phyloP scores from a whole-genome alignment of 1,140 invertebrate species.

The Solenopsis fugax region DNA sequence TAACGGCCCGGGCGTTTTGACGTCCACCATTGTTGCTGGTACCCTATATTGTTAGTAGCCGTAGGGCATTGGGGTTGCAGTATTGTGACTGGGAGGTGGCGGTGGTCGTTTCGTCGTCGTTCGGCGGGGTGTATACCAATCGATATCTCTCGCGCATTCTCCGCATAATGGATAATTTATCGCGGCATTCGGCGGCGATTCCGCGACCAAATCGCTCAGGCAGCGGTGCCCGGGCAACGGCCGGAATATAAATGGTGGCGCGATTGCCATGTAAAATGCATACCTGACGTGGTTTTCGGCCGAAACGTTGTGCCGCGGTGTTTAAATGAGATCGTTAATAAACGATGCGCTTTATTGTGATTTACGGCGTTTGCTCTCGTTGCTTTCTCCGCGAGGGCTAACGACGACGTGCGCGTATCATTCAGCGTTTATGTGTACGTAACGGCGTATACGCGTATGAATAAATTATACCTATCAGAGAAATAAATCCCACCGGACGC shows the following conservation, averaged over 20 bases:
- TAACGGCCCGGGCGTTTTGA: conserved; percentile 44
- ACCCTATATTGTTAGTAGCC: conserved; percentile 41
- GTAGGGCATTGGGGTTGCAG: conserved; percentile 30
- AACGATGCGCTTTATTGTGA: conserved; percentile 73
- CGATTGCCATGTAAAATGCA: conserved; percentile 69
- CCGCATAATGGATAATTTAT: conserved; percentile 72
- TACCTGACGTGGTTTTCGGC: conserved; percentile 52
- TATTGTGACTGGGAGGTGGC: background rate
- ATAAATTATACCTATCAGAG: conserved; percentile 62
- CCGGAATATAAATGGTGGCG: conserved; percentile 69
- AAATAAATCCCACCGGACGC: conserved; percentile 55
- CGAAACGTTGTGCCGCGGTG: conserved; percentile 47
- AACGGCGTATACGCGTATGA: conserved; percentile 8
- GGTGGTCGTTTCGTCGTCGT: conserved; percentile 8
- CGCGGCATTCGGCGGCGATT: conserved; percentile 62
- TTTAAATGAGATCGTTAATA: conserved; percentile 73
- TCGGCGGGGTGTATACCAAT: conserved; percentile 1
- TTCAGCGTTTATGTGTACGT: background rate
- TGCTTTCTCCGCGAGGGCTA: conserved; percentile 36
- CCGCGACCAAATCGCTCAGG: conserved; percentile 67
- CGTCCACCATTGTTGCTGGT: conserved; percentile 35
- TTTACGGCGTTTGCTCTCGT: conserved; percentile 50
- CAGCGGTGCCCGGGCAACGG: conserved; percentile 15
- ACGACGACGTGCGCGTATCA: background rate
- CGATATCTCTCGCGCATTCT: conserved; percentile 55